Conservation (phyloP, 2,888 invertebrate genomes). For the Tetragnatha montana region DNA sequence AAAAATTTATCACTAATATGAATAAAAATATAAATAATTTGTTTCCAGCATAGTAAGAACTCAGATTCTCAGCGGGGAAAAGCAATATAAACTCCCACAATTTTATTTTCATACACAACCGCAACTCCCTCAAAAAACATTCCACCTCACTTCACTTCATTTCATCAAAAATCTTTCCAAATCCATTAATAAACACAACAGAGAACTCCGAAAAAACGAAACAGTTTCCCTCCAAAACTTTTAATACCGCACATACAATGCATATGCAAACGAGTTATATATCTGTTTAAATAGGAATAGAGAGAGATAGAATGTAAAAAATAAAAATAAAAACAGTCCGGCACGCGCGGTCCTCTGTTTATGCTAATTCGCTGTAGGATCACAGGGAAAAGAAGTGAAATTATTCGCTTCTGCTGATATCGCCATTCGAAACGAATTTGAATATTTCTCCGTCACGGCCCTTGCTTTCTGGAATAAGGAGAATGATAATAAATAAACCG, state of each 20-base stretch:
- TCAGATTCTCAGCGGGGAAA: too few species aligned
- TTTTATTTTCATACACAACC: background rate
- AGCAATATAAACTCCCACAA: background rate
- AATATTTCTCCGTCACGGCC: conserved; percentile 35
- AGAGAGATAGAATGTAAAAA: background rate
- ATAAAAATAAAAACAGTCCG: background rate
- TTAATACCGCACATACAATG: conserved; percentile 19
- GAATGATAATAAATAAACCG: conserved; percentile 34
- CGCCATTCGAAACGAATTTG: conserved; percentile 37
- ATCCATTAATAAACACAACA: background rate
- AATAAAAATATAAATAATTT: too few species aligned
- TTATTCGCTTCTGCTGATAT: conserved; percentile 47
- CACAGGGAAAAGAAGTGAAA: conserved; percentile 20
- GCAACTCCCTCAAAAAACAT: background rate
- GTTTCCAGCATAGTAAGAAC: too few species aligned
- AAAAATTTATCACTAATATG: too few species aligned
- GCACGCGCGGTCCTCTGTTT: conserved; percentile 22
- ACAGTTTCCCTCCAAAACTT: background rate
- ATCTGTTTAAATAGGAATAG: background rate
- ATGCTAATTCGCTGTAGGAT: conserved; percentile 17
- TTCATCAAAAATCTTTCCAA: background rate
- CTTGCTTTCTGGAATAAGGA: conserved; percentile 18
- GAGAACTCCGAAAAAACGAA: background rate
- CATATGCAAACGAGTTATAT: conserved; percentile 28
- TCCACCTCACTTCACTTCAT: background rate